A percentile compares a stretch with the other conserved stretches of the same genome.
phyloP scores from a whole-genome alignment of 2,113 vertebrate genomes.

The Ammospiza nelsoni region DNA sequence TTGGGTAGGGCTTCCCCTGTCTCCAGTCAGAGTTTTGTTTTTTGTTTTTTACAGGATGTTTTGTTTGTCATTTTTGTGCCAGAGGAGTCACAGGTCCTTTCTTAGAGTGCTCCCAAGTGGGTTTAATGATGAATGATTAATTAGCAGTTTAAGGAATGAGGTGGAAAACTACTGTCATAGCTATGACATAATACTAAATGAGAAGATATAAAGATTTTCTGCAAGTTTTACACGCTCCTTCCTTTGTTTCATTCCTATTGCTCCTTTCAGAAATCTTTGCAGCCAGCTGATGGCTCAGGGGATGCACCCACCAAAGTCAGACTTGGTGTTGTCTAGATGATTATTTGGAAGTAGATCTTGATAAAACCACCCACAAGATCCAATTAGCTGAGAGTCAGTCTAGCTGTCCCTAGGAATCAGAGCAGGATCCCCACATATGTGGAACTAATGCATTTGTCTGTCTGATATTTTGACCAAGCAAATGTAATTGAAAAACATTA shows the following conservation, averaged over 20 bases:
- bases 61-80: not conserved
- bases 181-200: not conserved
- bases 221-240: not conserved
- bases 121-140: not conserved
- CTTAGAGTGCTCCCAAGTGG: not conserved
- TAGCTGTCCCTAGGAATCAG: not conserved
- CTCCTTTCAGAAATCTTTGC: not conserved
- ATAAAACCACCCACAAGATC: not conserved
- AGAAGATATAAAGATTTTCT: not conserved
- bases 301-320: not conserved
- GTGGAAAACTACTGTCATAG: not conserved
- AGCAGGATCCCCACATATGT: not conserved
- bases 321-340: not conserved
- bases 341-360: not conserved
- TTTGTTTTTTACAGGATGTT: not conserved
- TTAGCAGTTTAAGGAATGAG: not conserved
- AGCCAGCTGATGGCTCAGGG: not conserved
- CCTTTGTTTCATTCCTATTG: not conserved
- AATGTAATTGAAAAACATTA: not conserved
- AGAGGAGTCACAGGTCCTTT: not conserved
- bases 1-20: not conserved
- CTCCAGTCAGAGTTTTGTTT: not conserved
- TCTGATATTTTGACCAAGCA: not conserved
- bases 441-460: not conserved
- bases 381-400: not conserved